Evolutionary conservation across 2,888 invertebrate genomes (phyloP).

Genomic region (Xiphydria camelus): DNA sequence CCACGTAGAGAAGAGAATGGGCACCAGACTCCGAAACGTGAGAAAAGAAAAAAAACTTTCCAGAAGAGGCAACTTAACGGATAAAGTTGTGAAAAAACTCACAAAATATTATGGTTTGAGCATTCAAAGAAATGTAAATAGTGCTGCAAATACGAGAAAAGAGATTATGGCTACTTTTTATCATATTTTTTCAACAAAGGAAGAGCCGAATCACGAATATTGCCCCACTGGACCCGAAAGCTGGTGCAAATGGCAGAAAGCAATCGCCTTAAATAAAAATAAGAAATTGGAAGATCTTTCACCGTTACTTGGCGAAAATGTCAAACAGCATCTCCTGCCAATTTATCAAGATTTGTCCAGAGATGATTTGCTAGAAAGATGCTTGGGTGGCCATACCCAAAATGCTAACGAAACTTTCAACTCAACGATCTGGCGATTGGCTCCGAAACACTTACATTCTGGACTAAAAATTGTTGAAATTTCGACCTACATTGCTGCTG

Average conservation of each 20-base stretch:
- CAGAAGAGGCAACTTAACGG: constrained; percentile 20
- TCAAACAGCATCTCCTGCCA: constrained; percentile 15
- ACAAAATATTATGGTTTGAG: constrained; percentile 25
- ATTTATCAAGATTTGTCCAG: constrained; percentile 23
- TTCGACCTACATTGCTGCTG: constrained; percentile 22
- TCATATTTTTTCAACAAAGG: constrained; percentile 26
- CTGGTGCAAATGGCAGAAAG: constrained; percentile 21
- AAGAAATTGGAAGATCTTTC: constrained; percentile 9
- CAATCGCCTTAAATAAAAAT: constrained; percentile 10
- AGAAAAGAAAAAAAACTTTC: constrained; percentile 13
- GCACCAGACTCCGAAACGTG: constrained; percentile 12
- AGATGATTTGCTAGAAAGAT: constrained; percentile 20
- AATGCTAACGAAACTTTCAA: constrained; percentile 28
- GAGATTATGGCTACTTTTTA: constrained; percentile 24
- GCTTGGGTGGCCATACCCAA: constrained; percentile 25
- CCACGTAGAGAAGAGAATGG: no score
- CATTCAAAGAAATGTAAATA: constrained; percentile 23
- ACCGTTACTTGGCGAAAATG: constrained; percentile 9
- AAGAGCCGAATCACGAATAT: constrained; percentile 14
- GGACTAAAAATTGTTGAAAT: constrained; percentile 24
- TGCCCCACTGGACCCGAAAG: constrained; percentile 13
- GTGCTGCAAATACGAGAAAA: constrained; percentile 24
- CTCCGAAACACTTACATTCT: constrained; percentile 23
- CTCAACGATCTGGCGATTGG: constrained; percentile 23
- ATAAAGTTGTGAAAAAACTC: constrained; percentile 21